phyloP scores from a whole-genome alignment of 2,888 invertebrate species.

The Anthrax anthrax region DNA sequence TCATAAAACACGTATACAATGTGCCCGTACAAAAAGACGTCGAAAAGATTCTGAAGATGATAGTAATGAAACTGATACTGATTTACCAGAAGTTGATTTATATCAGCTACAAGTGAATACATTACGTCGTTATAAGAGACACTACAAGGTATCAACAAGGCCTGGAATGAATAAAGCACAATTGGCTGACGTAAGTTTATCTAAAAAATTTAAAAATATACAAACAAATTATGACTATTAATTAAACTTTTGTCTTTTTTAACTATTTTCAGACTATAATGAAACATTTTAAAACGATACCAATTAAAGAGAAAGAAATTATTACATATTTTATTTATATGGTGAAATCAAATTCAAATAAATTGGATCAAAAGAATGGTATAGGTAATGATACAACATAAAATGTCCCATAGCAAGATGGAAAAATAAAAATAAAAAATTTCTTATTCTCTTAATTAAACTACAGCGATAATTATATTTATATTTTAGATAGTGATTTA shows the following conservation, averaged over 20 bases:
- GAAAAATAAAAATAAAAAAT: too few species aligned
- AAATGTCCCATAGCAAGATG: too few species aligned
- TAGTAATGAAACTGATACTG: conserved; percentile 83
- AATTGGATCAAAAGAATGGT: conserved; percentile 33
- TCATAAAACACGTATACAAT: conserved; percentile 91
- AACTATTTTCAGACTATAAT: conserved; percentile 59
- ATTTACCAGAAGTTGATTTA: conserved; percentile 84
- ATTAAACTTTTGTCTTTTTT: conserved; percentile 5
- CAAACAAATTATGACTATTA: background rate
- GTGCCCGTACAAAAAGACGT: conserved; percentile 81
- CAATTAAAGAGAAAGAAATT: conserved; percentile 88
- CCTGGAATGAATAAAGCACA: conserved; percentile 92
- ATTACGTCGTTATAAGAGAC: conserved; percentile 81
- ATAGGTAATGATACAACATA: conserved; percentile 26
- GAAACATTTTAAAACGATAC: conserved; percentile 91
- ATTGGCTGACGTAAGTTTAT: conserved; percentile 70
- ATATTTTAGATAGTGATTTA: too few species aligned
- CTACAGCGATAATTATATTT: too few species aligned
- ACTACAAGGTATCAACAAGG: conserved; percentile 80
- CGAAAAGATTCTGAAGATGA: conserved; percentile 91
- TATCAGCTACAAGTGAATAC: conserved; percentile 89
- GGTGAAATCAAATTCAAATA: conserved; percentile 67
- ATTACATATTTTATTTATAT: conserved; percentile 91
- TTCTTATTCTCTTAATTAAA: too few species aligned
- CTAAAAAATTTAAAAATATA: background rate